These are phyloP conservation scores for Xylota sylvarum DNA, from an alignment of 2,888 invertebrate genomes.

Conservation along the genomic window DNA sequence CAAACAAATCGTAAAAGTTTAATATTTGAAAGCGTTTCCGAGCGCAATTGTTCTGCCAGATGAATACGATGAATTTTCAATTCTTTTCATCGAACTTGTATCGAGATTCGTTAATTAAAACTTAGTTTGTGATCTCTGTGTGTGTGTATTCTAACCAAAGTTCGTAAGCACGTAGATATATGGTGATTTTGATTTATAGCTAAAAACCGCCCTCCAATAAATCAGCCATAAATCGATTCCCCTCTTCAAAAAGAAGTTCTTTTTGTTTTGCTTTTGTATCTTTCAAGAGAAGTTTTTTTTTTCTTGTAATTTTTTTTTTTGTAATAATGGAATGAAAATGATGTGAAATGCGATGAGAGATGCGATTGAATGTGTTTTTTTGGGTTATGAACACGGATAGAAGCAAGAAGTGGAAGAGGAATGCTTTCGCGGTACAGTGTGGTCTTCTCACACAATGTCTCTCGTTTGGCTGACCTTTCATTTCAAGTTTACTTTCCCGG, in stretches of 20 bases:
- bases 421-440: slow-evolving; percentile 26
- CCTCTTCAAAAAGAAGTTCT: not conserved
- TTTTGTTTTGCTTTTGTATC: not conserved
- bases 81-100: slow-evolving; percentile 25
- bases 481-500: not conserved
- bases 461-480: slow-evolving; percentile 34
- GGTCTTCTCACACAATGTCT: slow-evolving; percentile 29
- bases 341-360: slow-evolving; percentile 48
- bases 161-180: not conserved
- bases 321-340: slow-evolving; percentile 44
- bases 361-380: slow-evolving; percentile 34
- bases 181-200: slow-evolving; percentile 60
- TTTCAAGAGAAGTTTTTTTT: not conserved
- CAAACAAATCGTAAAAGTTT: slow-evolving; percentile 13
- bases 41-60: not conserved
- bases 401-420: not conserved
- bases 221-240: slow-evolving; percentile 68
- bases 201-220: slow-evolving; percentile 65
- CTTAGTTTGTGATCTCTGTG: not conserved
- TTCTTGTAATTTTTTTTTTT: slow-evolving; percentile 14
- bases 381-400: slow-evolving; percentile 42
- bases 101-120: slow-evolving; percentile 66
- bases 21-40: not conserved
- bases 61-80: slow-evolving; percentile 23
- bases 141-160: slow-evolving; percentile 3